Evolutionary conservation across 2,113 vertebrate genomes (phyloP).

Genomic region (Mesembrinibis cayennensis): DNA sequence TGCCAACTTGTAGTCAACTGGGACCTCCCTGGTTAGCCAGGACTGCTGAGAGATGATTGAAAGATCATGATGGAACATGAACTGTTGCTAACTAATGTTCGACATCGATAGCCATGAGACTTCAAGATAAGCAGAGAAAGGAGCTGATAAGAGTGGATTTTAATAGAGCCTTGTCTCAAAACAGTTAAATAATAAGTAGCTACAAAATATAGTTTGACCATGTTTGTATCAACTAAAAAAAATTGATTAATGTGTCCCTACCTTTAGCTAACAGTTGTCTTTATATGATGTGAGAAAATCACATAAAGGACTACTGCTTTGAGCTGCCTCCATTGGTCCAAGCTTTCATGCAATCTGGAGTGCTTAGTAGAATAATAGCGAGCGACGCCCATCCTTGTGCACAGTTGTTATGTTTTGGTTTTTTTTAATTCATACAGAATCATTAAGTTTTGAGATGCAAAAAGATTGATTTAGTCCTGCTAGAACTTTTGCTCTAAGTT

Average conservation of each 20-base stretch:
- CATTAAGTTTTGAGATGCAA: background rate
- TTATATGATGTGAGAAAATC: background rate
- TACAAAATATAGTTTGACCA: background rate
- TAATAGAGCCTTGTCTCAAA: background rate
- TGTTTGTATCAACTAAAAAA: background rate
- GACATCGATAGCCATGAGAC: background rate
- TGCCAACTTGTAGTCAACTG: too few species aligned
- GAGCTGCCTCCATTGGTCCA: background rate
- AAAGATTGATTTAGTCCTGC: background rate
- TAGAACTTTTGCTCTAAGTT: background rate
- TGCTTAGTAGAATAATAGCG: background rate
- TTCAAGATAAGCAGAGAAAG: background rate
- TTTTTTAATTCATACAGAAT: background rate
- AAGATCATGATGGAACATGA: background rate
- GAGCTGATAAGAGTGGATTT: background rate
- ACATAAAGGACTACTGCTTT: background rate
- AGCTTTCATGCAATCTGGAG: background rate
- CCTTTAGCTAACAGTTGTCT: background rate
- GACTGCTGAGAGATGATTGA: too few species aligned
- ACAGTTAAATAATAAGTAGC: background rate
- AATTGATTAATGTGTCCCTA: background rate
- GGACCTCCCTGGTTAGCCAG: too few species aligned
- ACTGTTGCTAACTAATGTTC: background rate
- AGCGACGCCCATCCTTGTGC: background rate
- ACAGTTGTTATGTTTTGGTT: too few species aligned